Evolutionary conservation across 1,140 invertebrate species (phyloP).

Genomic region (Chrysopa pallens): DNA sequence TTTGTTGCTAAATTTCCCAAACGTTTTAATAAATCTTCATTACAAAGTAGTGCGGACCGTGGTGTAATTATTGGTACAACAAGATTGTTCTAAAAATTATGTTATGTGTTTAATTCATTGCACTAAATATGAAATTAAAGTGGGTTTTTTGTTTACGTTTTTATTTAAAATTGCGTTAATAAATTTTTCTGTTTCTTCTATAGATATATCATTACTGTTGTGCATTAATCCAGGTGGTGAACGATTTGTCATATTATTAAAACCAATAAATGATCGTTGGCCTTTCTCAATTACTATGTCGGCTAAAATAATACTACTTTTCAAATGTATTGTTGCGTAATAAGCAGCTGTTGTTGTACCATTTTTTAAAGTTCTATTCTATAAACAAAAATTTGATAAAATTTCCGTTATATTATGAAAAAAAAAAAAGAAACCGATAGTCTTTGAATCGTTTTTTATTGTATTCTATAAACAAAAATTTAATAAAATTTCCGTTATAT

Average conservation of each 20-base stretch:
- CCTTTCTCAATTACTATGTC: constrained; percentile 41
- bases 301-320: constrained; percentile 52
- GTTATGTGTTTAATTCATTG: too few relatives aligned
- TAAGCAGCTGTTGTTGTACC: constrained; percentile 83
- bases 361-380: constrained; percentile 49
- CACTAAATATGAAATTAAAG: too few relatives aligned
- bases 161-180: constrained; percentile 33
- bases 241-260: constrained; percentile 67
- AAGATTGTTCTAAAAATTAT: constrained; percentile 41
- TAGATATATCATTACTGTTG: constrained; percentile 26
- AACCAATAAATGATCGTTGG: constrained; percentile 75
- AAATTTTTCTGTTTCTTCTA: constrained; percentile 41
- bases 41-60: constrained; percentile 69
- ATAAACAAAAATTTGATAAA: constrained; percentile 6
- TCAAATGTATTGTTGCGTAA: constrained; percentile 61
- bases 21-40: constrained; percentile 43
- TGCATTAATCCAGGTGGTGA: constrained; percentile 40
- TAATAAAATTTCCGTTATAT: too few relatives aligned
- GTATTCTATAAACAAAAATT: too few relatives aligned
- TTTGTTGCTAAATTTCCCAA: constrained; percentile 47
- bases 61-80: constrained; percentile 71
- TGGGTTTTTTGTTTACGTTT: too few relatives aligned
- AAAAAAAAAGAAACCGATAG: too few relatives aligned
- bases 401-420: too few relatives aligned
- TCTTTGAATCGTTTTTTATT: too few relatives aligned